Base-by-base conservation (phyloP, 2,888 invertebrate species). In the Strigamia transsilvanica region DNA sequence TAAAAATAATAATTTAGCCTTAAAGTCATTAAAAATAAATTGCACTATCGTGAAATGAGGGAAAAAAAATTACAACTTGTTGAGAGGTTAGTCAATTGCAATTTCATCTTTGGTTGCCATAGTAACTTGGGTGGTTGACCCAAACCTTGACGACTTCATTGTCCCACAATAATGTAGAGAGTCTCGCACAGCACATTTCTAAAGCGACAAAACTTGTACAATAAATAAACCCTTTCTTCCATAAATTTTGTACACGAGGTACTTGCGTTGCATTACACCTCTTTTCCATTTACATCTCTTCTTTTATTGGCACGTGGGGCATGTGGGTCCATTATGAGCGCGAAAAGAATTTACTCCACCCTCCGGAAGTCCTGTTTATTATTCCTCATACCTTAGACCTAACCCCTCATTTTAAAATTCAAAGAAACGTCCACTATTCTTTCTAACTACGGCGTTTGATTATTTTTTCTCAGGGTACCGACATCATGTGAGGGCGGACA, bases 341-440 rank as follows among this genome's bases (percentile, higher is more conserved):
- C 1, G 18, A 56, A 18, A 0, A n/a, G 9, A 56, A 56, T 18
- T 56, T 56, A 56, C 18, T 18, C 56, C 56, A 18, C 56, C 56
- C 56, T 18, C 56, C 56, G 56, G 56, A 56, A 56, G 56, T 56
- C 56, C 46, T 56, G 56, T 18, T 56, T 56, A n/a, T 56, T 18
- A 56, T 56, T 56, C 56, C 18, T 18, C 46, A 46, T 46, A 46
- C n/a, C 18, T 18, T 18, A 9, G 4, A n/a, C 7, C 9, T 56
- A 9, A 56, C n/a, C 18, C 56, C 56, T 18, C 9, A n/a, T 56
- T 18, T 56, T 5, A 56, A n/a, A n/a, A 56, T 18, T 56, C 56
- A 21, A 56, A 56, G 56, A 56, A 56, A 56, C 21, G 15, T 18
- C 21, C 56, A 56, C 9, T 56, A 56, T 9, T 56, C n/a, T 18